These are phyloP conservation scores for Caenorhabditis sp. DNA, from an alignment of 2,888 invertebrate species.

Conservation along the genomic window DNA sequence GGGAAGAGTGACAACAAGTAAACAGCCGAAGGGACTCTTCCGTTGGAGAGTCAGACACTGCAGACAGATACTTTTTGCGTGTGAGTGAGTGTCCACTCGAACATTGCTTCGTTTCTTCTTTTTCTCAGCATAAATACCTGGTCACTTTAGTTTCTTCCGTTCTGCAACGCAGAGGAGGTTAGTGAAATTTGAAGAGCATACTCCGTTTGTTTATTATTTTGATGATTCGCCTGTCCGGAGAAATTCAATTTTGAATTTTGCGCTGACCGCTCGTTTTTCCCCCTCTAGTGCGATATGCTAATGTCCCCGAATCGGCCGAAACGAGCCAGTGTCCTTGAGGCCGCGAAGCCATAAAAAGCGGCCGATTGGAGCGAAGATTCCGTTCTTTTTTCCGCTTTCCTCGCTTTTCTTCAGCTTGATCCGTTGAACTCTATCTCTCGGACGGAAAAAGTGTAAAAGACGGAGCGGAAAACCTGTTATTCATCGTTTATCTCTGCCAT, in stretches of 20 bases:
- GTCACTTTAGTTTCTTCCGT: too few species aligned
- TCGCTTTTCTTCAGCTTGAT: neutral
- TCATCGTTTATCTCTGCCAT: conserved; percentile 1
- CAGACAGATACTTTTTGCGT: conserved; percentile 16
- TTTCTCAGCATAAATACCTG: too few species aligned
- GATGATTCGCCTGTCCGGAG: too few species aligned
- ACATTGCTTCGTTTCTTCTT: too few species aligned
- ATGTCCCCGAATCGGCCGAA: neutral
- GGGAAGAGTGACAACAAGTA: conserved; percentile 3
- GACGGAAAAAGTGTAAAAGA: neutral
- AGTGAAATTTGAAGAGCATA: too few species aligned
- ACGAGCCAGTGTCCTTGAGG: conserved; percentile 35
- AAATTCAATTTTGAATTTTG: conserved; percentile 5
- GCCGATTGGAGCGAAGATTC: neutral
- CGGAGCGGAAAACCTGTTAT: neutral
- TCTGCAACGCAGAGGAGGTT: too few species aligned
- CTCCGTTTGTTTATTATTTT: too few species aligned
- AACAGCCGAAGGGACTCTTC: too few species aligned
- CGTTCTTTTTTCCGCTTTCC: conserved; percentile 3
- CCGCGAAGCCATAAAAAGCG: conserved; percentile 30
- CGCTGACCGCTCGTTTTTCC: neutral
- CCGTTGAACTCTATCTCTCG: neutral
- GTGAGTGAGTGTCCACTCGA: conserved; percentile 32
- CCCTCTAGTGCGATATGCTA: conserved; percentile 3
- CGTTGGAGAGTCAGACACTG: too few species aligned